A percentile compares a stretch with the other conserved stretches of the same genome.
These are phyloP conservation scores for Pogonus chalceus DNA, from an alignment of 1,140 invertebrate species.

Conservation along the genomic window DNA sequence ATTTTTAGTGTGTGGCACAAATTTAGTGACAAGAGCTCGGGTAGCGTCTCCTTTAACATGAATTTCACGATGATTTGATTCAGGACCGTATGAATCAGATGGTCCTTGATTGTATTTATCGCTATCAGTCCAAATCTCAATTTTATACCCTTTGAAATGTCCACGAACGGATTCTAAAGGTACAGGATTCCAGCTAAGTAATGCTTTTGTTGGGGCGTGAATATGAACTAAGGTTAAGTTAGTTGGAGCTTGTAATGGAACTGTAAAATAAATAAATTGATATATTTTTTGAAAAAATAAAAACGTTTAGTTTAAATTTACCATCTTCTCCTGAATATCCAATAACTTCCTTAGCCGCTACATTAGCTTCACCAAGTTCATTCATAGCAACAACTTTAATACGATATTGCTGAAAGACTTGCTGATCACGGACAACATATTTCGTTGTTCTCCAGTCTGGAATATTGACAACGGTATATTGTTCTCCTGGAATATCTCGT, in stretches of 20 bases:
- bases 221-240: slow-evolving; percentile 75
- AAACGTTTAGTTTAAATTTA: slow-evolving; percentile 24
- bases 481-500: slow-evolving; percentile 61
- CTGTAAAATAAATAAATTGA: slow-evolving; percentile 33
- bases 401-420: slow-evolving; percentile 82
- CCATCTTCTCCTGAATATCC: slow-evolving; percentile 94
- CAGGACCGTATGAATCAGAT: slow-evolving; percentile 43
- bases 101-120: slow-evolving; percentile 12
- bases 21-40: slow-evolving; percentile 66
- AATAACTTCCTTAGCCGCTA: slow-evolving; percentile 65
- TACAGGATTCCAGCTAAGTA: slow-evolving; percentile 78
- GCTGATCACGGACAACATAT: slow-evolving; percentile 65
- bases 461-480: slow-evolving; percentile 62
- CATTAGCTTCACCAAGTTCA: slow-evolving; percentile 76
- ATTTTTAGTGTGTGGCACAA: slow-evolving; percentile 84
- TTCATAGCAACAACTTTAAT: slow-evolving; percentile 92
- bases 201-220: slow-evolving; percentile 60
- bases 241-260: slow-evolving; percentile 65
- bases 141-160: slow-evolving; percentile 93
- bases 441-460: slow-evolving; percentile 62
- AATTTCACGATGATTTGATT: slow-evolving; percentile 66
- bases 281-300: neutral
- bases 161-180: slow-evolving; percentile 65
- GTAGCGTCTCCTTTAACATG: slow-evolving; percentile 64
- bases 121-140: slow-evolving; percentile 86